Percentiles rank a stretch among this genome's conserved stretches.
Evolutionary conservation across 2,888 invertebrate genomes (phyloP).

Genomic region (Theodoxus fluviatilis): DNA sequence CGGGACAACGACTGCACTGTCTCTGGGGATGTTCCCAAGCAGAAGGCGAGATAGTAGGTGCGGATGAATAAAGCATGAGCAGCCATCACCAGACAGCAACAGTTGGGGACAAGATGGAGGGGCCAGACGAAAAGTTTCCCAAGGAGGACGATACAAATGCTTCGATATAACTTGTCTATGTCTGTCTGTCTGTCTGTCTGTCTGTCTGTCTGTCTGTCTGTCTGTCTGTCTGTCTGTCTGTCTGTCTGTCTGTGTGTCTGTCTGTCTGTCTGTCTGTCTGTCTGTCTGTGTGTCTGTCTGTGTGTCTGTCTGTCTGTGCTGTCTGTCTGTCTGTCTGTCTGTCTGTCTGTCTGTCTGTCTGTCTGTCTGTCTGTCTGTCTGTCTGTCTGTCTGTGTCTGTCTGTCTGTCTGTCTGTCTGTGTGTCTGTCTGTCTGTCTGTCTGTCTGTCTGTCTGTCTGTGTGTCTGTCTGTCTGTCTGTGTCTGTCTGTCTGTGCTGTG

Average conservation of each 20-base stretch:
- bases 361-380: constrained; percentile 3
- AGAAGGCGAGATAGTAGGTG: no score
- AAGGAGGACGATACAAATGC: no score
- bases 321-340: neutral
- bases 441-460: neutral
- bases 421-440: neutral
- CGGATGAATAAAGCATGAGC: no score
- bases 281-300: neutral
- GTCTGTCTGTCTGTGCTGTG: neutral
- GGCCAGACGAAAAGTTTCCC: no score
- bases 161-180: no score
- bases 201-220: neutral
- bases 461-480: neutral
- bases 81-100: no score
- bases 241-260: neutral
- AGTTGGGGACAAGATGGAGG: no score
- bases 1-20: no score
- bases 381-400: neutral
- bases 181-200: constrained; percentile 7
- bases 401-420: neutral
- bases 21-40: no score
- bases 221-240: neutral
- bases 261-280: neutral
- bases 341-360: neutral
- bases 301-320: neutral